These are phyloP conservation scores for Pithys albifrons DNA, from an alignment of 2,113 vertebrate genomes.

Conservation along the genomic window DNA sequence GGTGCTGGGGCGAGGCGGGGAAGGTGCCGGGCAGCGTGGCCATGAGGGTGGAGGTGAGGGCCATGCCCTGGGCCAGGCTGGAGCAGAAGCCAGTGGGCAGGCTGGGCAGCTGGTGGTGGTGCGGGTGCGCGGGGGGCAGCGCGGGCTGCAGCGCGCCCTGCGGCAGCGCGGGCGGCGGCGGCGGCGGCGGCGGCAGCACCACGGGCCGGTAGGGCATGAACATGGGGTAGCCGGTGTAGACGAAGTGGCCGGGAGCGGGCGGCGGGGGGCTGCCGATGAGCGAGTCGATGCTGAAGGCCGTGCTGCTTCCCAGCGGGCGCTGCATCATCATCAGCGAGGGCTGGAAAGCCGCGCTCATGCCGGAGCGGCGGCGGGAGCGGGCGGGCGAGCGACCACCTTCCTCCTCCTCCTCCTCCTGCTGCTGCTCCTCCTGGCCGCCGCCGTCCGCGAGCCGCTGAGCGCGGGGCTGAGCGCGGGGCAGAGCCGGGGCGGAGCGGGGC, in stretches of 20 bases:
- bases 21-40: slow-evolving; percentile 91
- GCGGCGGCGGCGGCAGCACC: slow-evolving; percentile 89
- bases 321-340: too few species aligned
- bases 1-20: slow-evolving; percentile 85
- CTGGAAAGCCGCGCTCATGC: too few species aligned
- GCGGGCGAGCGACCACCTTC: too few species aligned
- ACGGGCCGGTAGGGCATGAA: slow-evolving; percentile 96
- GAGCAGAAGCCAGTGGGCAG: slow-evolving; percentile 91
- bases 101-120: slow-evolving; percentile 86
- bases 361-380: too few species aligned
- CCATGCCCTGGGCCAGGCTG: slow-evolving; percentile 91
- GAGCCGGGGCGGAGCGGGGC: too few species aligned
- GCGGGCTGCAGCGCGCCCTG: slow-evolving; percentile 78
- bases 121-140: slow-evolving; percentile 81
- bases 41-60: slow-evolving; percentile 94
- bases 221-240: slow-evolving; percentile 95
- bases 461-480: too few species aligned
- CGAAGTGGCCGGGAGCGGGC: slow-evolving; percentile 89
- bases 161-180: slow-evolving; percentile 80
- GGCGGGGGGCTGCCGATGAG: slow-evolving; percentile 91
- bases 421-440: too few species aligned
- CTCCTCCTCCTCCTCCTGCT: too few species aligned
- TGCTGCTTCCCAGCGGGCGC: too few species aligned
- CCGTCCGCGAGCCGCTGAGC: too few species aligned
- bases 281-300: slow-evolving; percentile 80